phyloP scores from a whole-genome alignment of 2,888 invertebrate genomes.

The Hirudinaria manillensis region DNA sequence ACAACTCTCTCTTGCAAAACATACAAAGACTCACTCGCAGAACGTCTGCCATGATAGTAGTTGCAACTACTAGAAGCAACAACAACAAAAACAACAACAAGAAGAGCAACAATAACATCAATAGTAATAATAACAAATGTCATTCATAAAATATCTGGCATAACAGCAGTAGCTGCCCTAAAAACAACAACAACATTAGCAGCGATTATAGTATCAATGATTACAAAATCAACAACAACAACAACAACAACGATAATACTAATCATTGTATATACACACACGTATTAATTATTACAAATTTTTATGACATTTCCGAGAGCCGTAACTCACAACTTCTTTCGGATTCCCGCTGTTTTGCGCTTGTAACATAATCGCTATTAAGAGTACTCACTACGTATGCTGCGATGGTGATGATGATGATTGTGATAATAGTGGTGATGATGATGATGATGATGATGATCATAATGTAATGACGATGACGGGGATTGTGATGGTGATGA shows the following conservation, averaged over 20 bases:
- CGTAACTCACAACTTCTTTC: too few relatives aligned
- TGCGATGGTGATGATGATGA: background rate
- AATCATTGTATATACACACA: background rate
- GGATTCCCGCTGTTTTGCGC: too few relatives aligned
- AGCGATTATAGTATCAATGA: background rate
- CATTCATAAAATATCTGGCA: too few relatives aligned
- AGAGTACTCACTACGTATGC: background rate
- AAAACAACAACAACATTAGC: background rate
- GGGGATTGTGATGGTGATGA: slow-evolving; percentile 30
- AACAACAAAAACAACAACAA: background rate
- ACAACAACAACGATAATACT: too few relatives aligned
- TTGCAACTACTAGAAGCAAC: background rate
- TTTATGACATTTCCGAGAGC: too few relatives aligned
- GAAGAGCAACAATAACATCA: background rate
- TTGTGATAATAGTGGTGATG: background rate
- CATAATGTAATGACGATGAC: background rate
- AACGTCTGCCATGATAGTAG: too few relatives aligned
- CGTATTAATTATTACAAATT: too few relatives aligned
- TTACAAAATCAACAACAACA: too few relatives aligned
- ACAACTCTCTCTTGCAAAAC: too few relatives aligned
- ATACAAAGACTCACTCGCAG: too few relatives aligned
- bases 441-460: background rate
- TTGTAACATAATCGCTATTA: background rate
- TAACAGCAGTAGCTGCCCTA: background rate
- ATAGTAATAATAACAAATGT: too few relatives aligned